Evolutionary conservation across 2,797 vertebrate genomes (phyloP).

Genomic region (Cheirogaleus major): DNA sequence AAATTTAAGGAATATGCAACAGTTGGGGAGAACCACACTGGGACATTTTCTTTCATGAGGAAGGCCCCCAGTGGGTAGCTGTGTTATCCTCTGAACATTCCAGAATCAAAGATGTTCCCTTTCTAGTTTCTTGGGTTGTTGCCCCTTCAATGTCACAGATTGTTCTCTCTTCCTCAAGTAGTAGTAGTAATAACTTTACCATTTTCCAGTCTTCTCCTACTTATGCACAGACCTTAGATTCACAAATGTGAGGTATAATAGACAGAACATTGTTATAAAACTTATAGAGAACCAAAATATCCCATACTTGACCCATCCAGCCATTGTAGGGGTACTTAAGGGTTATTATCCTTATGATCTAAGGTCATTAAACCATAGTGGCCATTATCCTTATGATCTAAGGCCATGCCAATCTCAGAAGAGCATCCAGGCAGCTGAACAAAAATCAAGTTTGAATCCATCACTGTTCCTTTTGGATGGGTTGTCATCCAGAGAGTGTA

Average conservation of each 20-base stretch:
- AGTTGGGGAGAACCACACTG: not conserved
- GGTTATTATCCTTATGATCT: not conserved
- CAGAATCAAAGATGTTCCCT: not conserved
- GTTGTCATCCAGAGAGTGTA: not conserved
- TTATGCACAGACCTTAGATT: not conserved
- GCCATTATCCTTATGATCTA: not conserved
- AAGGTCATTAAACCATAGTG: not conserved
- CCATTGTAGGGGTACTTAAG: not conserved
- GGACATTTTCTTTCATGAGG: not conserved
- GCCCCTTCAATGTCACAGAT: not conserved
- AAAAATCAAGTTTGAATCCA: not conserved
- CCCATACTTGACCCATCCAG: not conserved
- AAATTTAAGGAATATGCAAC: not conserved
- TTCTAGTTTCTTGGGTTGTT: not conserved
- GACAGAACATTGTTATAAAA: not conserved
- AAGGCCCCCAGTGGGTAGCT: not conserved
- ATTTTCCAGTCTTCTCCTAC: not conserved
- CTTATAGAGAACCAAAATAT: not conserved
- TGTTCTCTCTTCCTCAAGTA: not conserved
- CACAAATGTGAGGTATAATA: not conserved
- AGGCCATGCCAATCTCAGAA: not conserved
- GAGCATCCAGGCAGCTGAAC: not conserved
- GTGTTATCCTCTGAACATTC: not conserved
- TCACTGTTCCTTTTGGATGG: not conserved
- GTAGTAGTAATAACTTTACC: not conserved